Evolutionary conservation across 1,140 invertebrate genomes (phyloP).

Genomic region (Pachyrhynchus sulphureomaculatus): DNA sequence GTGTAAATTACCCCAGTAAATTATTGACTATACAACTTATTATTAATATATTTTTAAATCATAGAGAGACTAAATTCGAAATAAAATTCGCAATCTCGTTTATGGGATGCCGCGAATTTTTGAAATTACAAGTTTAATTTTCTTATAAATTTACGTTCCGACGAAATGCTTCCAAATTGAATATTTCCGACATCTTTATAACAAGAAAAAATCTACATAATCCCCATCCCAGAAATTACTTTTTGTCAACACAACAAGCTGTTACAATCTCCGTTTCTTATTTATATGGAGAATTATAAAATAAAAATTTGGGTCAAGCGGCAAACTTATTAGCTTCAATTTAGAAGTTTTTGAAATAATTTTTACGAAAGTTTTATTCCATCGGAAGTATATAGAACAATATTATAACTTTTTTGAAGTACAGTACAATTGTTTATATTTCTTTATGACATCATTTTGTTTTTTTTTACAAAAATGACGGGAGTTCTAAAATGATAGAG

Average conservation of each 20-base stretch:
- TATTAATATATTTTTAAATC: too few relatives aligned
- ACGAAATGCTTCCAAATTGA: not conserved
- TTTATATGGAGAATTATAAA: conserved; percentile 8
- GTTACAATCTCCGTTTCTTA: not conserved
- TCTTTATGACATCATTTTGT: too few relatives aligned
- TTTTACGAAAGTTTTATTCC: conserved; percentile 1
- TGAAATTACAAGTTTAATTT: too few relatives aligned
- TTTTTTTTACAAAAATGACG: too few relatives aligned
- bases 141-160: not conserved
- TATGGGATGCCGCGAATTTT: too few relatives aligned
- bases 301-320: not conserved
- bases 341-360: conserved; percentile 4
- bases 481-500: too few relatives aligned
- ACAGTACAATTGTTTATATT: too few relatives aligned
- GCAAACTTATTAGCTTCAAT: conserved; percentile 1
- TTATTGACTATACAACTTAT: too few relatives aligned
- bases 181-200: not conserved
- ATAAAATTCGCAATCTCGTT: too few relatives aligned
- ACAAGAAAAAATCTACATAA: not conserved
- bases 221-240: not conserved
- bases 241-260: conserved; percentile 6
- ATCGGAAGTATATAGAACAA: not conserved
- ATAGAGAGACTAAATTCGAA: too few relatives aligned
- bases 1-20: too few relatives aligned
- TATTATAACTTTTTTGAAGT: too few relatives aligned